Evolutionary conservation across 2,113 vertebrate species (phyloP).

Genomic region (Garra rufa): DNA sequence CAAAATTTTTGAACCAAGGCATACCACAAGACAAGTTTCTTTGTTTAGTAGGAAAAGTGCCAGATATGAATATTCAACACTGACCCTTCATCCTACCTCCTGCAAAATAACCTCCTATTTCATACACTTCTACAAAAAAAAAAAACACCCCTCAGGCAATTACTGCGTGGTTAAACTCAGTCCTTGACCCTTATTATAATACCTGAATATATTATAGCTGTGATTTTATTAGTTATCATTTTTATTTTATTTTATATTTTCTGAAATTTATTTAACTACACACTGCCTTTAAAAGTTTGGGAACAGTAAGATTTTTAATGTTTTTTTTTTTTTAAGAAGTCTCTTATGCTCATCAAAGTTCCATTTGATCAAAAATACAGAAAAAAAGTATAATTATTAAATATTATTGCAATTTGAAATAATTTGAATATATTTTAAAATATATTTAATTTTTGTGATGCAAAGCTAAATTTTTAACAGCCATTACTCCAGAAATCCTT

Average conservation of each 20-base stretch:
- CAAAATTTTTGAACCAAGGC: not conserved
- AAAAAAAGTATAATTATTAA: no score
- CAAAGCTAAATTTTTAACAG: no score
- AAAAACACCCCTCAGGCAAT: not conserved
- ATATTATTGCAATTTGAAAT: no score
- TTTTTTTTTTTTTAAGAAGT: no score
- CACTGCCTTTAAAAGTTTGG: no score
- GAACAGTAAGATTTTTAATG: no score
- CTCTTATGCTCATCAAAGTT: no score
- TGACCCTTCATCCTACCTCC: slow-evolving; percentile 4
- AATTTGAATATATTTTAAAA: no score
- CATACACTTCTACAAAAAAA: no score
- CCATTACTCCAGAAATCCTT: no score
- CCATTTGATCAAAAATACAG: no score
- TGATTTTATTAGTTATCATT: not conserved
- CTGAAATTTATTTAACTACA: not conserved
- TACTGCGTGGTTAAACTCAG: not conserved
- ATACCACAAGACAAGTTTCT: not conserved
- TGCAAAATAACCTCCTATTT: not conserved
- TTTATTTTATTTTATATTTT: not conserved
- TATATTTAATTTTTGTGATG: no score
- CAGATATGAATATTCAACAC: not conserved
- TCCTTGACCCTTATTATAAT: not conserved
- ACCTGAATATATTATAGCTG: not conserved
- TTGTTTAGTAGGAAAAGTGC: not conserved